Base-by-base conservation (phyloP, 2,888 invertebrate species). In the Lycia hirtaria region DNA sequence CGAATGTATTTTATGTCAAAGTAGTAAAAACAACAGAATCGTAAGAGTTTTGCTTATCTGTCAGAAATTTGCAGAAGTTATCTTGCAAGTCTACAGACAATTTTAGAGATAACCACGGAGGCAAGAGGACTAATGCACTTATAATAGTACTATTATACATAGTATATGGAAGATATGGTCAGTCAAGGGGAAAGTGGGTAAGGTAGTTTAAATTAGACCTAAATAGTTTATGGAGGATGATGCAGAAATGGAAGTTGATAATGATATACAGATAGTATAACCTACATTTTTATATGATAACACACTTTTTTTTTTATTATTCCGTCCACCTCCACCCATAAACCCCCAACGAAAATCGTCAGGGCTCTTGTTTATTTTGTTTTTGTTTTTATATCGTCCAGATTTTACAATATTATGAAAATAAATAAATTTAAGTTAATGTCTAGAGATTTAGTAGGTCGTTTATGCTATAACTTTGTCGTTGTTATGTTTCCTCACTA, bases 141-240 rank as follows among this genome's bases (percentile, higher is more conserved):
- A 87, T 89, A 90, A 90, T 90, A 77, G 74, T 71, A 71, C 66
- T 74, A 85, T 83, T 80, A 85, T 76, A 38, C 52, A 38, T 20
- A 53, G 43, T 43, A 49, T 48, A 56, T 24, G 17, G 24, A 40
- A 35, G 22, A 35, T n/a, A n/a, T n/a, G n/a, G 20, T 38, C 44
- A 24, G 37, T 33, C 24, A 4, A 41, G 43, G 82, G 76, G 87
- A 88, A 88, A 88, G 87, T 85, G 73, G 79, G 73, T 69, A 74
- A 70, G 77, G 73, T 77, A 75, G 72, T 81, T 79, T 77, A 76
- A 81, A 81, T 75, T 67, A 75, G 77, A 78, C 70, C 74, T 75
- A 60, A 70, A 64, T 72, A 47, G 60, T 6, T 47, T 55, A 51
- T 45, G 60, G 62, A 57, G 58, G 60, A 65, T 60, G 56, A 47